These are phyloP conservation scores for Pampusana beccarii DNA, from an alignment of 2,113 vertebrate species.

Conservation along the genomic window DNA sequence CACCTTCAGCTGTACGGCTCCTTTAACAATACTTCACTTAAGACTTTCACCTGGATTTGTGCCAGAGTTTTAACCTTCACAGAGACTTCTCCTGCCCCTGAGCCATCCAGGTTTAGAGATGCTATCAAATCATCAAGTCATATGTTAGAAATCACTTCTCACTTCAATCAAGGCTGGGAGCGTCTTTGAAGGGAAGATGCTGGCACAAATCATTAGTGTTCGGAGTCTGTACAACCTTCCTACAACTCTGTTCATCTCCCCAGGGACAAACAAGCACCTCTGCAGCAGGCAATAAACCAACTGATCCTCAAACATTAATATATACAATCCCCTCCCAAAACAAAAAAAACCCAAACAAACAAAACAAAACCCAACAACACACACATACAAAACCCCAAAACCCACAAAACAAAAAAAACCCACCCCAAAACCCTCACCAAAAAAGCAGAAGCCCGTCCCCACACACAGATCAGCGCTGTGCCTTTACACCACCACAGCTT, in stretches of 20 bases:
- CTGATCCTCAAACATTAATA: background rate
- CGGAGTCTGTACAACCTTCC: background rate
- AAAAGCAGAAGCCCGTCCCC: background rate
- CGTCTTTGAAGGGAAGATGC: background rate
- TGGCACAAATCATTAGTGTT: background rate
- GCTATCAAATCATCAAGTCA: background rate
- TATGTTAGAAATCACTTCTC: background rate
- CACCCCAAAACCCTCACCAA: accelerated
- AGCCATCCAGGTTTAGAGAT: background rate
- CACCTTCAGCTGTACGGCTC: background rate
- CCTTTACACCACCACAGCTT: background rate
- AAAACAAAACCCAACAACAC: background rate
- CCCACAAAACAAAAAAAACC: background rate
- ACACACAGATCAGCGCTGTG: background rate
- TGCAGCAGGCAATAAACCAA: background rate
- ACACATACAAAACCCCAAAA: background rate
- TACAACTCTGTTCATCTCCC: background rate
- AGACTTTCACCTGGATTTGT: background rate
- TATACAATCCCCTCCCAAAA: no score
- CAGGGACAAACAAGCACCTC: background rate
- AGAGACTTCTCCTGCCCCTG: background rate
- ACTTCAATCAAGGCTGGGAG: background rate
- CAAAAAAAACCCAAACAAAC: background rate
- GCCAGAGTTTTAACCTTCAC: background rate
- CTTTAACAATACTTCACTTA: background rate